Evolutionary conservation across 2,113 vertebrate genomes (phyloP).

Genomic region (Baryphthengus martii): DNA sequence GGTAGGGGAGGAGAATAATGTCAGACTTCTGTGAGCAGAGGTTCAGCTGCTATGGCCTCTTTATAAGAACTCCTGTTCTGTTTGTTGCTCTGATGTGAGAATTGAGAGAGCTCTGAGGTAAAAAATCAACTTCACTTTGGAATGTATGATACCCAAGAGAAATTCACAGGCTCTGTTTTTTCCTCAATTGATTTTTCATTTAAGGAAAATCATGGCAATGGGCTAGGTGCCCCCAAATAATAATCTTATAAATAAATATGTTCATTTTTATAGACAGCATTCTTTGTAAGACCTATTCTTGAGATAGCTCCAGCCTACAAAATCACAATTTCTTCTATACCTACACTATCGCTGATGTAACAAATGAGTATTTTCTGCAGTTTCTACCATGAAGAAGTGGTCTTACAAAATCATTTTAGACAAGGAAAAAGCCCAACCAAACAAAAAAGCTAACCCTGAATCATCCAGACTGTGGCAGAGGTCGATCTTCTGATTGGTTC

Average conservation of each 20-base stretch:
- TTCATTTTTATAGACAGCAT: background rate
- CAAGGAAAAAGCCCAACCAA: background rate
- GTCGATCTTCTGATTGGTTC: background rate
- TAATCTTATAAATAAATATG: background rate
- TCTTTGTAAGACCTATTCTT: background rate
- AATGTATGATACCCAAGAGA: background rate
- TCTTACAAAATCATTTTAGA: constrained; percentile 22
- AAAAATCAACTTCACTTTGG: background rate
- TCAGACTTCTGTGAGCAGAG: background rate
- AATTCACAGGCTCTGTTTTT: background rate
- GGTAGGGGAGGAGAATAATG: background rate
- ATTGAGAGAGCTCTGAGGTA: background rate
- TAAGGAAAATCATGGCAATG: background rate
- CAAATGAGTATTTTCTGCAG: constrained; percentile 26
- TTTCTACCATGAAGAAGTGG: background rate
- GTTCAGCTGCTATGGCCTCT: background rate
- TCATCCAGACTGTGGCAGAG: constrained; percentile 24
- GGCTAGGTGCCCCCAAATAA: background rate
- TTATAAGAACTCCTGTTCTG: background rate
- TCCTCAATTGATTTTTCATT: constrained; percentile 29
- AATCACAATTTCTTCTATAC: background rate
- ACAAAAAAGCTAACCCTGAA: background rate
- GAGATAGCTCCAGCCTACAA: background rate
- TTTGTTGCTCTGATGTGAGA: constrained; percentile 15
- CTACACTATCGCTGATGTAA: background rate